Conservation (phyloP, 1,140 invertebrate species). For the Laupala kohalensis region DNA sequence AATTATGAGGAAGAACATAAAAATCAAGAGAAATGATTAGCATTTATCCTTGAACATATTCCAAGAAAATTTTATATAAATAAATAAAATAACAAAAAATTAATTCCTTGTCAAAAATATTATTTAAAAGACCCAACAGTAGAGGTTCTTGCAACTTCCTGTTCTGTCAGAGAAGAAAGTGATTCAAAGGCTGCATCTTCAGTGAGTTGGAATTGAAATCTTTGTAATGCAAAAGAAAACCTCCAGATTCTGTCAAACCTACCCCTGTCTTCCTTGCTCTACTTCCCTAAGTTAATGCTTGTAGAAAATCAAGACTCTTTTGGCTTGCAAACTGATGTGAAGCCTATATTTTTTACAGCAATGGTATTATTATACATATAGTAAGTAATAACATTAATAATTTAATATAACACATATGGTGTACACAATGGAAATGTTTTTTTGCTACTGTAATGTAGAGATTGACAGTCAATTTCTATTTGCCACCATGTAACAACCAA, state of each 20-base stretch:
- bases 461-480: conserved; percentile 6
- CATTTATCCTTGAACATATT: too few species aligned
- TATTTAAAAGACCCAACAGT: too few species aligned
- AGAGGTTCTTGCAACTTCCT: too few species aligned
- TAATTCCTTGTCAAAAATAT: too few species aligned
- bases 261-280: background rate
- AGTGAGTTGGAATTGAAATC: too few species aligned
- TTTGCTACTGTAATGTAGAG: conserved; percentile 6
- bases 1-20: too few species aligned
- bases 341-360: conserved; percentile 7
- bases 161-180: too few species aligned
- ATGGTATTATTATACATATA: background rate
- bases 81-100: too few species aligned
- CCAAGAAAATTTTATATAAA: too few species aligned
- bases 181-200: too few species aligned
- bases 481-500: conserved; percentile 6
- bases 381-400: background rate
- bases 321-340: background rate
- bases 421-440: background rate
- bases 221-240: too few species aligned
- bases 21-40: too few species aligned
- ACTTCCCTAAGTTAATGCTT: background rate
- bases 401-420: background rate
- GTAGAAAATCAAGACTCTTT: background rate
- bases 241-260: background rate